Base-by-base conservation (phyloP, 2,113 vertebrate species). In the Aleadryas rufinucha region DNA sequence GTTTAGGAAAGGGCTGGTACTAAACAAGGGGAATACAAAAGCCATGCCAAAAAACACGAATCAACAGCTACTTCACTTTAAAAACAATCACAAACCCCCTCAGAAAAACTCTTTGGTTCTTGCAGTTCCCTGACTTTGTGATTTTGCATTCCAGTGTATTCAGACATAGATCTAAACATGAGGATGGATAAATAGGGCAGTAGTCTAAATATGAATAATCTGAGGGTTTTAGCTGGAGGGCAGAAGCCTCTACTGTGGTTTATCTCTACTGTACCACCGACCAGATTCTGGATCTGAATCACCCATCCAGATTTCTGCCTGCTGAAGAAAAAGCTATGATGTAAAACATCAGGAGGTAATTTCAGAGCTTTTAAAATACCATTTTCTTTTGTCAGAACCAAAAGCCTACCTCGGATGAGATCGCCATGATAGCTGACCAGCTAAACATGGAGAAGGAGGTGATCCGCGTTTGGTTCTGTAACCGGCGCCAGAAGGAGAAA, bases 391-490 rank as follows among this genome's bases (percentile, higher is more conserved):
- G 93, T 61, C 97, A 99, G 99, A 99, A 99, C 98, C 99, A 99
- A 99, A 99, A 99, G 99, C 99, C 99, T 99, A 99, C 99, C 99
- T 99, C 99, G 98, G 99, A 99, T 97, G 99, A 99, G 98, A 99
- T 99, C 98, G 99, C 99, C 97, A 99, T 99, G 99, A 99, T 99
- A 95, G 99, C 99, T 93, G 99, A 99, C 98, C 99, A 99, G 98
- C 99, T 99, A 97, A 99, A 99, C 97, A 99, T 99, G 99, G 99
- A 99, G 97, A 99, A 99, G 97, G 99, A 99, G 98, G 99, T 99
- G 97, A 99, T 99, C 97, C 99, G 99, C 92, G 99, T 99, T 97
- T 99, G 99, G 99, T 99, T 99, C 98, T 99, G 99, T 98, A 99
- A 99, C 97, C 99, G 99, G 75, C 98, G 99, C 95, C 99, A 99